Evolutionary conservation across 1,140 invertebrate genomes (phyloP), one percentile per base, ranked within the genome.

Genomic region (Sinella curviseta): DNA sequence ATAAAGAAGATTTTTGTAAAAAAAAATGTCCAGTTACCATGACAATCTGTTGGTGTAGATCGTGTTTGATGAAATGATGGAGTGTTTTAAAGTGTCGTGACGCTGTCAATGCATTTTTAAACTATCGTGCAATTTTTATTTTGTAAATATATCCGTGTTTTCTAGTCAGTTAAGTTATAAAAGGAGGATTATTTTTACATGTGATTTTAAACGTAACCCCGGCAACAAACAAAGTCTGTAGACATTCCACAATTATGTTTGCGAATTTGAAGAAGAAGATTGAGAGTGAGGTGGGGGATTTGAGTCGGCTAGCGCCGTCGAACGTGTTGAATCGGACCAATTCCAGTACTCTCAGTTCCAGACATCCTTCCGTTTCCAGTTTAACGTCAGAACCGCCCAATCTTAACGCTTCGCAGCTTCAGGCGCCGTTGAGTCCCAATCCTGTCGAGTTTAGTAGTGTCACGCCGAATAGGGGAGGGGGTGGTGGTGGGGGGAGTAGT

Each of bases 221-320:
- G n/a, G n/a, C n/a, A n/a, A n/a, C n/a, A n/a, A n/a, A n/a, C n/a
- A n/a, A n/a, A n/a, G n/a, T n/a, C n/a, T n/a, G 20, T 48, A 48
- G 8, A 48, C 39, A 48, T 48, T 48, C 39, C 39, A 48, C 8
- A 48, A 60, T n/a, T 1, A 75, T 75, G 74, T 75, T 75, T 26
- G 36, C 34, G 4, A 75, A 75, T 48, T 48, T 75, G 36, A 75
- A 75, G 36, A 75, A 75, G 24, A 75, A 75, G 74, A 75, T 75
- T 39, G 74, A 75, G 28, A 24, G 12, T 24, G 74, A 75, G 28
- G 74, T 75, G 20, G 74, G 74, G 12, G 74, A 75, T 30, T 48
- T 75, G 17, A 8, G 14, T 8, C 34, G 74, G 4, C 28, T 75
- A 1, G 28, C 34, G 3, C 74, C 74, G 4, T n/a, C 35, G 24